phyloP scores from a whole-genome alignment of 2,888 invertebrate species.

The Mylabris sibirica region DNA sequence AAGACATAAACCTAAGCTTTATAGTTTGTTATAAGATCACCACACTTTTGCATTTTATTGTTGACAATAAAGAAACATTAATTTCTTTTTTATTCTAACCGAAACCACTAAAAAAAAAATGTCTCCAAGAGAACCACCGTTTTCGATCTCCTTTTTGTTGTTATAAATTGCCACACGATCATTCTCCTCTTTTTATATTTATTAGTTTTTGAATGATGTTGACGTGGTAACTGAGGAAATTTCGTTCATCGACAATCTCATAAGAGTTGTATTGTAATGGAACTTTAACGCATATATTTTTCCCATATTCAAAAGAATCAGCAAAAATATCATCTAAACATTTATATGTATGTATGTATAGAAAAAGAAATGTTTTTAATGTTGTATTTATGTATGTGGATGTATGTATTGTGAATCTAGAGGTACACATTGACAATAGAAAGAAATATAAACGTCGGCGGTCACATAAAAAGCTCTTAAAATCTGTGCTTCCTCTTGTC shows the following conservation, averaged over 20 bases:
- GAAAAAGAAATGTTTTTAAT: background rate
- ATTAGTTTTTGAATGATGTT: constrained; percentile 21
- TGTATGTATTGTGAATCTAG: background rate
- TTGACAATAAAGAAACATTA: constrained; percentile 44
- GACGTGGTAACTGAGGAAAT: background rate
- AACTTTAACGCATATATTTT: background rate
- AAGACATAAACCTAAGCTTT: constrained; percentile 39
- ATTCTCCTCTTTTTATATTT: constrained; percentile 27
- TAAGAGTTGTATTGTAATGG: background rate
- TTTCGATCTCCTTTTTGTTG: constrained; percentile 33
- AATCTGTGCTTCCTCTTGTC: constrained; percentile 47
- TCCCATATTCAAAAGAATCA: background rate
- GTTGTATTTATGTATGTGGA: background rate
- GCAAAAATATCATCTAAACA: background rate
- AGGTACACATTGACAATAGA: constrained; percentile 36
- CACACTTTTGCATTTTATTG: constrained; percentile 49
- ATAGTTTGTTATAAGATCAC: constrained; percentile 47
- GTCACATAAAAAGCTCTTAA: constrained; percentile 48
- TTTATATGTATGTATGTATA: background rate
- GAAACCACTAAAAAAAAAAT: constrained; percentile 44
- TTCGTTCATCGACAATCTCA: background rate
- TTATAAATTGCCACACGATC: constrained; percentile 33
- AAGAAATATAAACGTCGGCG: constrained; percentile 40
- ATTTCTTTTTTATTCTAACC: constrained; percentile 46
- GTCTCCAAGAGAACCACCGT: constrained; percentile 29